Evolutionary conservation across 2,797 vertebrate genomes (phyloP).

Genomic region (Thaleichthys pacificus): DNA sequence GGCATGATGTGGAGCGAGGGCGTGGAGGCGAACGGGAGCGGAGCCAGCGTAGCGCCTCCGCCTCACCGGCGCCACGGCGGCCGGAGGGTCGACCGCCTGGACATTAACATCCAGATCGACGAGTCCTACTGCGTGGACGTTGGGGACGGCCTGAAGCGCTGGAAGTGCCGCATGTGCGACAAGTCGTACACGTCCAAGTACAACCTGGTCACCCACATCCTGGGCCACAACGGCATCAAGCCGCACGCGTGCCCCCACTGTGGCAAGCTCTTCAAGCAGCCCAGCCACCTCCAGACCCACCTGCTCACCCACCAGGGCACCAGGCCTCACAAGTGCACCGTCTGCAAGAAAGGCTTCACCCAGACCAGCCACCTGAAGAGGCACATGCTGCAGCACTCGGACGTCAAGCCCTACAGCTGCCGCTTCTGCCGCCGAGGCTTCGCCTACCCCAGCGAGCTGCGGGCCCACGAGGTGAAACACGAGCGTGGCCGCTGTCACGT

Average conservation of each 20-base stretch:
- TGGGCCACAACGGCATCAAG: conserved; percentile 97
- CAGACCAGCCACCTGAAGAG: conserved; percentile 98
- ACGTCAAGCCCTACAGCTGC: conserved; percentile 97
- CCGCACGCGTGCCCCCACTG: conserved; percentile 94
- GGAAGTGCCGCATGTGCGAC: conserved; percentile 98
- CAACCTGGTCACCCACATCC: conserved; percentile 96
- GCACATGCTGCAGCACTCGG: conserved; percentile 95
- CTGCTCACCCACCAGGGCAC: conserved; percentile 96
- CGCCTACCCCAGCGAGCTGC: conserved; percentile 94
- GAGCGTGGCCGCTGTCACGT: conserved; percentile 92
- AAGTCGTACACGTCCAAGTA: conserved; percentile 99
- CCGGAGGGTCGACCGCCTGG: conserved; percentile 92
- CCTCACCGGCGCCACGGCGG: conserved; percentile 77
- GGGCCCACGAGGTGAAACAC: conserved; percentile 93
- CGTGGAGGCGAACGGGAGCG: conserved; percentile 65
- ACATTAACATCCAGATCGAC: conserved; percentile 97
- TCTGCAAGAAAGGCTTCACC: conserved; percentile 96
- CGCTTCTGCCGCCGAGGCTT: conserved; percentile 94
- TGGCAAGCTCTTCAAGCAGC: conserved; percentile 97
- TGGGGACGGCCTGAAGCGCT: conserved; percentile 90
- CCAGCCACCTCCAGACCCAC: conserved; percentile 96
- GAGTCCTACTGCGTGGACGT: conserved; percentile 96
- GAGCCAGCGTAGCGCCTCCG: conserved; percentile 36
- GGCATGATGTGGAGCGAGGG: conserved; percentile 77
- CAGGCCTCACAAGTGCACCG: conserved; percentile 92